Evolutionary conservation across 2,113 vertebrate genomes (phyloP).

Genomic region (Mastomys coucha): DNA sequence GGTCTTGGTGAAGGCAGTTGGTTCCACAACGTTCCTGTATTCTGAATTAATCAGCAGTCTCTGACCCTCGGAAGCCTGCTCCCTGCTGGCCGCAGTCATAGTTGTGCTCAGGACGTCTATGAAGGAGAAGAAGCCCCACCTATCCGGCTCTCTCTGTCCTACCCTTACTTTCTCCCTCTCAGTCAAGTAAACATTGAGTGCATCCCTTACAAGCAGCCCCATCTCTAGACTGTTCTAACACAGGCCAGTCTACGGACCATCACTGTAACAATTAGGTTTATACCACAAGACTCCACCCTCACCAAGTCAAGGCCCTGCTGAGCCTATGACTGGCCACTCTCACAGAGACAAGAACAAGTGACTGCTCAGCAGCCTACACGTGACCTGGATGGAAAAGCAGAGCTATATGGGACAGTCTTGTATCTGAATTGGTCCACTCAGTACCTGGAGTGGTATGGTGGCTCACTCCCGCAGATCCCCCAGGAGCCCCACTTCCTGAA

Average conservation of each 20-base stretch:
- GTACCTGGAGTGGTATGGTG: background rate
- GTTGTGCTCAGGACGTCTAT: background rate
- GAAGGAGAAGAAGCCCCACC: no score
- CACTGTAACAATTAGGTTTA: background rate
- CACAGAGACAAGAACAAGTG: background rate
- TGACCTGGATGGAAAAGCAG: background rate
- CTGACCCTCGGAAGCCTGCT: background rate
- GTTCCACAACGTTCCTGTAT: background rate
- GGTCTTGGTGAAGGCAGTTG: background rate
- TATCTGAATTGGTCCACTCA: background rate
- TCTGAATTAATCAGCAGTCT: background rate
- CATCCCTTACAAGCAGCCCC: background rate
- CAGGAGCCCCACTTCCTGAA: background rate
- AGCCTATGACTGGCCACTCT: no score
- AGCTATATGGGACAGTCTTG: background rate
- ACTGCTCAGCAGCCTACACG: background rate
- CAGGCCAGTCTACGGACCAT: accelerated
- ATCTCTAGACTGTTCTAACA: background rate
- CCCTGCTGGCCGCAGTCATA: background rate
- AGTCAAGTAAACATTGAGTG: background rate
- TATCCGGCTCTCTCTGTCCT: background rate
- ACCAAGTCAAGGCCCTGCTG: background rate
- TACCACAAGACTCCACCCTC: background rate
- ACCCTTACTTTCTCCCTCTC: background rate
- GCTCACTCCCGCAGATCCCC: background rate